These are phyloP conservation scores for Achroia grisella DNA, from an alignment of 1,140 invertebrate genomes.

Conservation along the genomic window DNA sequence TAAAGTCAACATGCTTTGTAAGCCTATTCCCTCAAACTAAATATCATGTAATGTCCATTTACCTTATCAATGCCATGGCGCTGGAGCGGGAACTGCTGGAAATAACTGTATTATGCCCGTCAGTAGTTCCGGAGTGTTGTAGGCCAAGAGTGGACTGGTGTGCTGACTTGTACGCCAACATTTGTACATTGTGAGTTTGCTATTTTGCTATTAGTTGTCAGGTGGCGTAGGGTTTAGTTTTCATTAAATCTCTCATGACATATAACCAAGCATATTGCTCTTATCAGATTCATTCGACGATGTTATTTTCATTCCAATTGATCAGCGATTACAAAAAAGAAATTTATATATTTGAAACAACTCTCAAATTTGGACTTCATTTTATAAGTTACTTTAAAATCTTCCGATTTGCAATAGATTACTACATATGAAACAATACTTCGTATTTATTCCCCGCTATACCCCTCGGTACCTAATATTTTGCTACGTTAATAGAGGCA, in stretches of 20 bases:
- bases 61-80: constrained; percentile 28
- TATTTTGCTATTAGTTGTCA: constrained; percentile 28
- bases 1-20: background rate
- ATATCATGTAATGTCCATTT: constrained; percentile 10
- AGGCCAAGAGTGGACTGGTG: constrained; percentile 61
- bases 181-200: constrained; percentile 12
- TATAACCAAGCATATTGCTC: constrained; percentile 65
- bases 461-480: background rate
- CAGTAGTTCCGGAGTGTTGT: constrained; percentile 62
- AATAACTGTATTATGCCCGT: constrained; percentile 70
- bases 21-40: constrained; percentile 5
- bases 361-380: no score
- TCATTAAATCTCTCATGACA: constrained; percentile 68
- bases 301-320: constrained; percentile 3
- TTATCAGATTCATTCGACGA: constrained; percentile 18
- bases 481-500: constrained; percentile 41
- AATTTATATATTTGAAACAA: no score
- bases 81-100: constrained; percentile 35
- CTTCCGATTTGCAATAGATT: no score
- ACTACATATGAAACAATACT: no score
- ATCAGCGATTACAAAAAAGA: constrained; percentile 1
- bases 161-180: constrained; percentile 41
- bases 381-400: no score
- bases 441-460: constrained; percentile 13
- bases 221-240: constrained; percentile 61